phyloP scores from a whole-genome alignment of 1,140 invertebrate species.

The Lepidurus packardi region DNA sequence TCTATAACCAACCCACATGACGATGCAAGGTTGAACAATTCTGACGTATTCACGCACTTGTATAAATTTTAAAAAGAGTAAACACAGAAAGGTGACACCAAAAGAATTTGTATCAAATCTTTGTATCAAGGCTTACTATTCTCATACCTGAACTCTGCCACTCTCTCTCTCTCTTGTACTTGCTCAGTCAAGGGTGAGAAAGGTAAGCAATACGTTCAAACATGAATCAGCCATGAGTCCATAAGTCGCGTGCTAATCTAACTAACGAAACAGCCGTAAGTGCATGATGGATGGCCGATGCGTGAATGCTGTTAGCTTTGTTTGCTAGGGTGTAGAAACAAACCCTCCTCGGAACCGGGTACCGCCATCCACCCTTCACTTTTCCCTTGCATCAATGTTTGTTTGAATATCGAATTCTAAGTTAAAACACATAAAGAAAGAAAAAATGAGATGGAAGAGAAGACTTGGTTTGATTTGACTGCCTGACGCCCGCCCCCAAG shows the following conservation, averaged over 20 bases:
- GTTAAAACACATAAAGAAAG: neutral
- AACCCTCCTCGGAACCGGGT: neutral
- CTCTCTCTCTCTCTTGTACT: too few relatives aligned
- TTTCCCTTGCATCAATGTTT: neutral
- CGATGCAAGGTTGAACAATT: too few relatives aligned
- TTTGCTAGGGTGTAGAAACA: slow-evolving; percentile 11
- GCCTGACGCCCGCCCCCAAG: neutral
- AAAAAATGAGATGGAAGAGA: neutral
- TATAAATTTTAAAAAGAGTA: too few relatives aligned
- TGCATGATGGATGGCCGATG: neutral
- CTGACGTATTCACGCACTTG: too few relatives aligned
- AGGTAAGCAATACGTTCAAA: neutral
- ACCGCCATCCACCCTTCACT: slow-evolving; percentile 13
- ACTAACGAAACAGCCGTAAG: slow-evolving; percentile 19
- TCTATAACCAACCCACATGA: too few relatives aligned
- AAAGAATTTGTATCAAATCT: too few relatives aligned
- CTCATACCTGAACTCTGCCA: too few relatives aligned
- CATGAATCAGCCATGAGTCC: neutral
- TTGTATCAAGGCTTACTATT: too few relatives aligned
- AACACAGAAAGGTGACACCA: too few relatives aligned
- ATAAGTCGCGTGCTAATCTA: slow-evolving; percentile 13
- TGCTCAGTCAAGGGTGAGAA: too few relatives aligned
- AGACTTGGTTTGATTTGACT: neutral
- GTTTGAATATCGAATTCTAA: neutral
- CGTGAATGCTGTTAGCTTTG: slow-evolving; percentile 9